Conservation (phyloP, 2,888 invertebrate species). For the Cylindroiulus punctatus region DNA sequence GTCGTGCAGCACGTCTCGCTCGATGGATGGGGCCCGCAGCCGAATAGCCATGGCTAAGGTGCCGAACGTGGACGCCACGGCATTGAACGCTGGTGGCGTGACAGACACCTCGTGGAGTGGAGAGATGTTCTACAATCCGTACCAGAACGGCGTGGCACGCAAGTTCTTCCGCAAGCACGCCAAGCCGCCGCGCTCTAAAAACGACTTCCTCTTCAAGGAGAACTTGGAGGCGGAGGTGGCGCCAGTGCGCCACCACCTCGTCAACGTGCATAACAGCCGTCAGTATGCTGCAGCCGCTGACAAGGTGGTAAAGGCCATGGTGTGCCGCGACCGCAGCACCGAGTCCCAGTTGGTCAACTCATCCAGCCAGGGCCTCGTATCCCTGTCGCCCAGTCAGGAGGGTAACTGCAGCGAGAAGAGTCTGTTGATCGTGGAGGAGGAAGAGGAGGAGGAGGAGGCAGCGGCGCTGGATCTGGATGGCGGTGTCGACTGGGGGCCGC, state of each 20-base stretch:
- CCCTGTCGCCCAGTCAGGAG: conserved; percentile 53
- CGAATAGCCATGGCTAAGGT: conserved; percentile 59
- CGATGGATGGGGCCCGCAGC: conserved; percentile 47
- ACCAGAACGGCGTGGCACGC: conserved; percentile 91
- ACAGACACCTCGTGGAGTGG: conserved; percentile 63
- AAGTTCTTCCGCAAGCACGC: conserved; percentile 88
- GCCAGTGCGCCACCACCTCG: background rate
- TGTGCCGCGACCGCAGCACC: conserved; percentile 51
- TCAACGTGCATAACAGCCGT: background rate
- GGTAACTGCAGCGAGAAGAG: conserved; percentile 57
- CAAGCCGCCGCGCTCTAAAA: conserved; percentile 31
- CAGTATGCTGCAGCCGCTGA: background rate
- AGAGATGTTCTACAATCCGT: conserved; percentile 89
- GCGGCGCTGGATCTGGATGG: background rate
- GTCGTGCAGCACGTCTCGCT: conserved; percentile 57
- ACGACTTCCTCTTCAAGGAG: background rate
- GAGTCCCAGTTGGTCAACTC: conserved; percentile 55
- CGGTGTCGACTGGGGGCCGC: background rate
- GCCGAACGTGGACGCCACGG: conserved; percentile 63
- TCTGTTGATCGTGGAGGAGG: conserved; percentile 56
- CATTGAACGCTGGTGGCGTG: conserved; percentile 59
- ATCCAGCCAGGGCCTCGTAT: conserved; percentile 55
- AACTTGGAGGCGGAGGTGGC: background rate
- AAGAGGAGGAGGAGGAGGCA: conserved; percentile 54
- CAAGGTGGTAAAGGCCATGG: conserved; percentile 40